These are phyloP conservation scores for Haliclystus octoradiatus DNA, from an alignment of 30 jellyfish, hydroid and myxozoan species.

Conservation along the genomic window DNA sequence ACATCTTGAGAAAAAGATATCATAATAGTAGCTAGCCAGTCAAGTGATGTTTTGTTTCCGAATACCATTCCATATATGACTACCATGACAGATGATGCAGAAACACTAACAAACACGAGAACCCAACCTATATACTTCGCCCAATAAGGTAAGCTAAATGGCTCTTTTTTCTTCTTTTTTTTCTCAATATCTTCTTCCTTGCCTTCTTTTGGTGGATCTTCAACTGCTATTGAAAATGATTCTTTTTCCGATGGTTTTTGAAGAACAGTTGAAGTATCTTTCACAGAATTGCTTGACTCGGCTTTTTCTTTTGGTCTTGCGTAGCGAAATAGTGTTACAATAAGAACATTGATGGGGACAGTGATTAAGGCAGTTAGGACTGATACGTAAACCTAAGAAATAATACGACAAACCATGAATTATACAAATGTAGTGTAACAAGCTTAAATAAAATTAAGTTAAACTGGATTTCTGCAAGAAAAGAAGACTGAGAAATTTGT, in stretches of 20 bases:
- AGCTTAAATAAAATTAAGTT: too few relatives aligned
- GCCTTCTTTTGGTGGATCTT: neutral
- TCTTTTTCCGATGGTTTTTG: too few relatives aligned
- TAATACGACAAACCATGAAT: neutral
- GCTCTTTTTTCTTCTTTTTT: conserved; percentile 28
- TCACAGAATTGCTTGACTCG: conserved; percentile 9
- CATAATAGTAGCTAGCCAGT: conserved; percentile 70
- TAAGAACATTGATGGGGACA: conserved; percentile 65
- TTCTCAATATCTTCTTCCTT: conserved; percentile 6
- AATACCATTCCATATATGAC: conserved; percentile 84
- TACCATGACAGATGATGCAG: conserved; percentile 67
- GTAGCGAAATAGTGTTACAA: conserved; percentile 70
- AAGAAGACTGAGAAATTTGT: too few relatives aligned
- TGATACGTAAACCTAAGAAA: conserved; percentile 62
- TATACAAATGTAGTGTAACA: too few relatives aligned
- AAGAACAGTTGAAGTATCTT: neutral
- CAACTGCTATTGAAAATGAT: neutral
- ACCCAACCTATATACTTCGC: conserved; percentile 73
- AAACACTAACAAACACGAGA: conserved; percentile 21
- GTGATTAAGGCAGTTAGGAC: conserved; percentile 60
- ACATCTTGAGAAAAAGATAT: conserved; percentile 41
- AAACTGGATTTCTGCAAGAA: too few relatives aligned
- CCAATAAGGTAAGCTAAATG: conserved; percentile 83
- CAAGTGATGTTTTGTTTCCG: conserved; percentile 69
- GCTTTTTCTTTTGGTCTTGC: conserved; percentile 55